These are phyloP conservation scores for Meiosimyza decipiens DNA, from an alignment of 2,888 invertebrate genomes.

Conservation along the genomic window DNA sequence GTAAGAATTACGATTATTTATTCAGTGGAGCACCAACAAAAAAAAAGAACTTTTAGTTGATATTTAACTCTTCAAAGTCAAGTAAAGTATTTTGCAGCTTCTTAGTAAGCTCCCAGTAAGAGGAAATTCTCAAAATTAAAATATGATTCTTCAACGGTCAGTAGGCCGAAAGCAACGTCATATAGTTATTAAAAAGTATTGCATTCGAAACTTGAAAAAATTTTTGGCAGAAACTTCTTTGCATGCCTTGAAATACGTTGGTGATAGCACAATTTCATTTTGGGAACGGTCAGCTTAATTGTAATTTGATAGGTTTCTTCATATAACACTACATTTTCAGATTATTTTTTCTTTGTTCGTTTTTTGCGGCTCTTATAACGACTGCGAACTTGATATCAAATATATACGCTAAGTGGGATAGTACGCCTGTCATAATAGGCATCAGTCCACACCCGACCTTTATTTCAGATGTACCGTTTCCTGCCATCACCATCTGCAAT, in stretches of 20 bases:
- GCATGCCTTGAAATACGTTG: slow-evolving; percentile 24
- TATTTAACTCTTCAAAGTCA: too few relatives aligned
- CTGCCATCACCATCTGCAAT: slow-evolving; percentile 85
- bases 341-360: slow-evolving; percentile 78
- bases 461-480: slow-evolving; percentile 79
- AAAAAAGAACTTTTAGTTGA: too few relatives aligned
- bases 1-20: too few relatives aligned
- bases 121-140: too few relatives aligned
- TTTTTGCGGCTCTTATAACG: slow-evolving; percentile 71
- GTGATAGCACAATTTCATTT: slow-evolving; percentile 23
- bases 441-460: slow-evolving; percentile 79
- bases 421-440: slow-evolving; percentile 80
- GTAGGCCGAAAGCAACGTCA: too few relatives aligned
- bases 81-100: too few relatives aligned
- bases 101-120: too few relatives aligned
- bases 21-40: too few relatives aligned
- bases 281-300: slow-evolving; percentile 7
- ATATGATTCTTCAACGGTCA: too few relatives aligned
- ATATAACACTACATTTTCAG: slow-evolving; percentile 64
- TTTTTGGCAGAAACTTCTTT: slow-evolving; percentile 19
- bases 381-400: slow-evolving; percentile 73
- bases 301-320: not conserved
- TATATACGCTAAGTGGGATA: slow-evolving; percentile 78
- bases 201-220: slow-evolving; percentile 9
- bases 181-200: not conserved